These are phyloP conservation scores for Phenganax stokvisi DNA, from an alignment of 92 coral and sea anemone species.

Conservation along the genomic window DNA sequence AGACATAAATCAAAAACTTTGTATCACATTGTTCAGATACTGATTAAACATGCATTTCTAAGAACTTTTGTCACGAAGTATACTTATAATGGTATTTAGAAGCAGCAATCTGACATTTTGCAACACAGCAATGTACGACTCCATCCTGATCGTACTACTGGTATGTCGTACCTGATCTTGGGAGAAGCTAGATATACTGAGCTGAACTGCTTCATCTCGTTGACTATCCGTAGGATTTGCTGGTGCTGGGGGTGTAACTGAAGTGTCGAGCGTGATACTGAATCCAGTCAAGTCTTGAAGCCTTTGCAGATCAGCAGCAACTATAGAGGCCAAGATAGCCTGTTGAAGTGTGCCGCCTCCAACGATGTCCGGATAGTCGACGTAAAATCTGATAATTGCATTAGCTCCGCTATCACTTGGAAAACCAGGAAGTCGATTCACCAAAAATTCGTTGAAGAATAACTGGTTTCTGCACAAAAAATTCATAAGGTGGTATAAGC, in stretches of 20 bases:
- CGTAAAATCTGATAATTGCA: constrained; percentile 26
- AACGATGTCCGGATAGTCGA: constrained; percentile 13
- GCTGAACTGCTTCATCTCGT: not conserved
- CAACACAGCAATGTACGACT: no score
- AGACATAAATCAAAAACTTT: no score
- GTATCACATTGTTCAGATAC: no score
- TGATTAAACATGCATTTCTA: no score
- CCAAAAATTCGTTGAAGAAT: not conserved
- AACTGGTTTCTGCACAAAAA: constrained; percentile 20
- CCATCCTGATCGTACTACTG: not conserved
- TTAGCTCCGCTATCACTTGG: not conserved
- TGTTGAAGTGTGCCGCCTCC: not conserved
- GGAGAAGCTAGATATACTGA: not conserved
- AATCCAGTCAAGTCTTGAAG: constrained; percentile 2
- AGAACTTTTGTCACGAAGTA: no score
- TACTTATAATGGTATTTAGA: no score
- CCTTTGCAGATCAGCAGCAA: not conserved
- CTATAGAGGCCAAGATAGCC: constrained; percentile 22
- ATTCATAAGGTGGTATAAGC: not conserved
- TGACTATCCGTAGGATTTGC: not conserved
- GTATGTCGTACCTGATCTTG: constrained; percentile 12
- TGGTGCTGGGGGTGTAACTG: constrained; percentile 19
- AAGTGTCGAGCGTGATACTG: constrained; percentile 9
- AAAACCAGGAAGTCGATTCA: constrained; percentile 21
- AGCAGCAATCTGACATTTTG: no score